Base-by-base conservation (phyloP, 1,140 invertebrate species). In the Drosophila funebris region DNA sequence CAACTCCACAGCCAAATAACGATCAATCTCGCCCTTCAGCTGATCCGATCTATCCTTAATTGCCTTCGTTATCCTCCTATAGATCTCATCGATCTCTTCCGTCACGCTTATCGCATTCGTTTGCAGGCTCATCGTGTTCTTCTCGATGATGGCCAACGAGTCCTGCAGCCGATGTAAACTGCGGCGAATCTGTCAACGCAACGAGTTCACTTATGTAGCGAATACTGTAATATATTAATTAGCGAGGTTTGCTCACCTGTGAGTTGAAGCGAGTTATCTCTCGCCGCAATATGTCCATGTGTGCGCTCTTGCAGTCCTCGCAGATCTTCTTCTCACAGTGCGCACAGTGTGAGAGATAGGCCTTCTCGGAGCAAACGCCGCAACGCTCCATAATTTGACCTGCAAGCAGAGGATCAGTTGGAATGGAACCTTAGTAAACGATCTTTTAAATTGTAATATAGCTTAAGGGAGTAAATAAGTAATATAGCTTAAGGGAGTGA, bases 301-400 rank as follows among this genome's bases (percentile, higher is more conserved):
- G 98, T 13, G 97, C 96, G 56, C 96, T 96, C 93, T 98, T 96
- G 94, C 98, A 95, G 92, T 97, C 94, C 90, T 96, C 94, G 94
- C 98, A 95, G 90, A 96, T 95, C 95, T 98, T 96, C 93, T 98
- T 96, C 93, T 98, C 97, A 92, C 98, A 99, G 92, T 99, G 98
- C 13, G 95, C 95, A 93, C 98, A 99, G 29, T 95, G 92, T 20
- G 94, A 95, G 73, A 97, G 96, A 90, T 98, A 97, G 27, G 97
- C 95, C 92, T 99, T 99, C 93, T 99, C 97, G 44, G 97, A 97
- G 92, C 98, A 99, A 6, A 98, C 96, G 63, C 96, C 95, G 85
- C 96, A 97, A 68, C 96, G 93, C 92, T 96, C 96, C 96, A 97
- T 97, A 27, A 96, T 94, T 92, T 96, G 96, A 56, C 93, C 94